Conservation (phyloP, 2,888 invertebrate species). For the Hyposoter didymator region DNA sequence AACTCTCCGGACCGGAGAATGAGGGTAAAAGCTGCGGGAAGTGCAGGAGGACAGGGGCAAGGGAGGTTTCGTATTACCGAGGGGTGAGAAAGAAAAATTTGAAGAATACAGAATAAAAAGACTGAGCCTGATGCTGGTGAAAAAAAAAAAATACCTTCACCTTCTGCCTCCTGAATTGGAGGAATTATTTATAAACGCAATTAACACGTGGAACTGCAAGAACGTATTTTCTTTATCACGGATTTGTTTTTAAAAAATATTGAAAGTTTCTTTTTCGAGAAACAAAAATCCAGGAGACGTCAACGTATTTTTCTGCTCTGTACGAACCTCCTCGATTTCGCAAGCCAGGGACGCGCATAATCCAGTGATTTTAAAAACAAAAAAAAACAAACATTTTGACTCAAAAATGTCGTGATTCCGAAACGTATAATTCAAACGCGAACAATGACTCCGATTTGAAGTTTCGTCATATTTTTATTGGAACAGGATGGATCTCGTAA, state of each 20-base stretch:
- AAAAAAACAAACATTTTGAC: background rate
- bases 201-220: conserved; percentile 35
- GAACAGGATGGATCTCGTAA: background rate
- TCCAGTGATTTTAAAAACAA: background rate
- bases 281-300: background rate
- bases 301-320: background rate
- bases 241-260: conserved; percentile 4
- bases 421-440: background rate
- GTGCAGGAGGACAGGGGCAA: background rate
- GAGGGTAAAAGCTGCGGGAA: conserved; percentile 32
- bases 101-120: conserved; percentile 34
- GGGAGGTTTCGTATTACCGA: background rate
- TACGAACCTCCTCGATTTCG: background rate
- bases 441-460: background rate
- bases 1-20: conserved; percentile 61
- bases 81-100: conserved; percentile 43
- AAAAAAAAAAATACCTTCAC: conserved; percentile 8
- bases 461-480: background rate
- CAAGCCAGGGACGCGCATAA: background rate
- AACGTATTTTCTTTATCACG: conserved; percentile 21
- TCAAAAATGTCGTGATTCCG: background rate
- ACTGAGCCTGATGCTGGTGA: background rate
- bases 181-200: conserved; percentile 44
- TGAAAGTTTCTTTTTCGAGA: background rate
- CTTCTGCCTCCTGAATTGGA: conserved; percentile 5